Conservation (phyloP, 2,797 vertebrate species). For the Mormyrops boulengeri region DNA sequence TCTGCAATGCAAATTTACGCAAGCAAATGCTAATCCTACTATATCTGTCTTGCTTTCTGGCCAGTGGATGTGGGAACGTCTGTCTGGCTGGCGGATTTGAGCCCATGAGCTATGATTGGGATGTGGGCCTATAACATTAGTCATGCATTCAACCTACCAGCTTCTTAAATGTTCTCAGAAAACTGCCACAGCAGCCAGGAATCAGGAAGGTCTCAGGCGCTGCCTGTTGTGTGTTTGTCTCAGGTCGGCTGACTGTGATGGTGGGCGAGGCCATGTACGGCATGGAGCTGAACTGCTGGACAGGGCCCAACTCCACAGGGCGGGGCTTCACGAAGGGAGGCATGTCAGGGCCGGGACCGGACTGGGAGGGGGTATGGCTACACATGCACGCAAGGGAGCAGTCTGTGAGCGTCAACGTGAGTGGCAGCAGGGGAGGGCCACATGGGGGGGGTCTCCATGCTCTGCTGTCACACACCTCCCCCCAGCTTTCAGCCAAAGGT, state of each 20-base stretch:
- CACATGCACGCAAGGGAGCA: slow-evolving; percentile 49
- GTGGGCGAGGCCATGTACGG: slow-evolving; percentile 53
- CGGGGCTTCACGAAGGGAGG: slow-evolving; percentile 35
- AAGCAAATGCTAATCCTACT: neutral
- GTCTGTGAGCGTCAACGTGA: slow-evolving; percentile 57
- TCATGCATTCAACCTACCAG: neutral
- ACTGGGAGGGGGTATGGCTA: slow-evolving; percentile 37
- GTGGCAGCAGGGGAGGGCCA: slow-evolving; percentile 28
- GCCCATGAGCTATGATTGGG: neutral
- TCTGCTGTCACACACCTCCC: slow-evolving; percentile 55
- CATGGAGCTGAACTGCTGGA: slow-evolving; percentile 57
- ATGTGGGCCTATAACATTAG: neutral
- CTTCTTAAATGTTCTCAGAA: neutral
- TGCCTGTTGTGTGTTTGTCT: slow-evolving; percentile 20
- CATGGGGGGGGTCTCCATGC: slow-evolving; percentile 42
- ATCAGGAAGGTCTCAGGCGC: neutral
- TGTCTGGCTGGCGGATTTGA: neutral
- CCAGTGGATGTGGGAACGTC: neutral
- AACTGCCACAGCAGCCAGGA: neutral
- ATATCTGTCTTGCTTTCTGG: neutral
- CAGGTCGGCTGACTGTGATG: slow-evolving; percentile 63
- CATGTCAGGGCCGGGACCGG: slow-evolving; percentile 32
- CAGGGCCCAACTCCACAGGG: slow-evolving; percentile 30
- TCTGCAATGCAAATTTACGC: neutral
- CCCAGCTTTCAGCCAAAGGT: slow-evolving; percentile 52